Evolutionary conservation across 2,113 vertebrate genomes (phyloP), one percentile per base, ranked within the genome.

Genomic region (Ptilorrhoa leucosticta): DNA sequence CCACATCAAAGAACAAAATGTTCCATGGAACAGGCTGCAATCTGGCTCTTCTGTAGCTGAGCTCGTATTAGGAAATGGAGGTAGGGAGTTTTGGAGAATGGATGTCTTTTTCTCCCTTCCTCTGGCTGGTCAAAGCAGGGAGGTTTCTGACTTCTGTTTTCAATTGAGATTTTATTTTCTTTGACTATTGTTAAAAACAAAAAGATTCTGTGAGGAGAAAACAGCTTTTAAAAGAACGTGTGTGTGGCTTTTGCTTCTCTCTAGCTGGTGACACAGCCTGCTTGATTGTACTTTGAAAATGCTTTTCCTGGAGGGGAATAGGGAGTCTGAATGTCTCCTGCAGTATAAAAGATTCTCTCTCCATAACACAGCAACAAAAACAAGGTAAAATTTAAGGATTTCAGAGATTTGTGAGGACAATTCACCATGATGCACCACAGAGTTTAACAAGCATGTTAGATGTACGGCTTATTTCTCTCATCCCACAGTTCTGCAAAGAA

Each of bases 171-270:
- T 93, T 92, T 92, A 68, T 92, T 95, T 92, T 90, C 76, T 60
- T 87, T 85, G 20, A 93, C 87, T 96, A 89, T 89, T 95, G 87
- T 89, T 94, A 84, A 94, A 92, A 91, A 70, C 58, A 90, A 89
- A 92, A 89, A 78, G 45, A 94, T 72, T 84, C 26, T 37, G 37
- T 54, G 48, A 69, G 48, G 31, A 57, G 18, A 54, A 63, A 90
- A 84, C 69, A 47, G 53, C 65, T 60, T 87, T 93, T 57, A 61
- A 81, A 92, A 91, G 65, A 87, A 48, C 7, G 0, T 61, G 61
- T 44, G 56, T 87, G 83, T 87, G 80, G 75, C 39, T 92, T 87
- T 79, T 92, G 3, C 80, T 68, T 53, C 51, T 76, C 37, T 89
- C 9, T 73, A 69, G 40, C 37, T 93, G 76, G 63, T 81, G 64